Evolutionary conservation across 1,140 invertebrate genomes (phyloP).

Genomic region (Phenacoccus solenopsis): DNA sequence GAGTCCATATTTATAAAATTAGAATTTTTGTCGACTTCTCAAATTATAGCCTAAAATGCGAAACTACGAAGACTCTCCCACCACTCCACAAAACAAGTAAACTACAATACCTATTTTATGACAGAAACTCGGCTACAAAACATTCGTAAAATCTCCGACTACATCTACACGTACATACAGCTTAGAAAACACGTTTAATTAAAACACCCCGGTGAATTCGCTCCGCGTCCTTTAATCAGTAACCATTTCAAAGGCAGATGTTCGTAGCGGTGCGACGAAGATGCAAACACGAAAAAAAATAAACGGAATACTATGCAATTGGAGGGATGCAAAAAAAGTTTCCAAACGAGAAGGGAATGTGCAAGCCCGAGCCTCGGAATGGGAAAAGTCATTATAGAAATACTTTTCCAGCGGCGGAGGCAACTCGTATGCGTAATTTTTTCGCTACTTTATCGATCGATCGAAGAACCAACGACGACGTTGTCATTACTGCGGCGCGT

Average conservation of each 20-base stretch:
- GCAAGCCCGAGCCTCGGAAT: neutral
- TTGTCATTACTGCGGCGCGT: too few relatives aligned
- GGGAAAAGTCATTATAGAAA: neutral
- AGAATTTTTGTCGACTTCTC: too few relatives aligned
- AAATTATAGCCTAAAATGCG: too few relatives aligned
- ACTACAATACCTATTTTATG: too few relatives aligned
- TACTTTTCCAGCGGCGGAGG: neutral
- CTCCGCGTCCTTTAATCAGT: neutral
- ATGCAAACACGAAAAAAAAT: too few relatives aligned
- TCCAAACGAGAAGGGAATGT: neutral
- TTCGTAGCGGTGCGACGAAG: neutral
- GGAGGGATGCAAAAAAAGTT: neutral
- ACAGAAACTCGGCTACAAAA: too few relatives aligned
- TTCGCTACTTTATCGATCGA: neutral
- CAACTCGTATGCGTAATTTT: conserved; percentile 1
- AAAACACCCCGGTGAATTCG: neutral
- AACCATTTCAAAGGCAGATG: conserved; percentile 1
- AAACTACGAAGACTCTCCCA: too few relatives aligned
- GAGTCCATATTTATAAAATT: too few relatives aligned
- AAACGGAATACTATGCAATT: too few relatives aligned
- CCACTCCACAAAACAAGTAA: too few relatives aligned
- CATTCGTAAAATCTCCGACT: neutral
- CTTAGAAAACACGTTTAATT: neutral
- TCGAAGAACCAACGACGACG: too few relatives aligned
- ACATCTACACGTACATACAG: neutral